Evolutionary conservation across 2,113 vertebrate genomes (phyloP).

Genomic region (Ceyx margarethae): DNA sequence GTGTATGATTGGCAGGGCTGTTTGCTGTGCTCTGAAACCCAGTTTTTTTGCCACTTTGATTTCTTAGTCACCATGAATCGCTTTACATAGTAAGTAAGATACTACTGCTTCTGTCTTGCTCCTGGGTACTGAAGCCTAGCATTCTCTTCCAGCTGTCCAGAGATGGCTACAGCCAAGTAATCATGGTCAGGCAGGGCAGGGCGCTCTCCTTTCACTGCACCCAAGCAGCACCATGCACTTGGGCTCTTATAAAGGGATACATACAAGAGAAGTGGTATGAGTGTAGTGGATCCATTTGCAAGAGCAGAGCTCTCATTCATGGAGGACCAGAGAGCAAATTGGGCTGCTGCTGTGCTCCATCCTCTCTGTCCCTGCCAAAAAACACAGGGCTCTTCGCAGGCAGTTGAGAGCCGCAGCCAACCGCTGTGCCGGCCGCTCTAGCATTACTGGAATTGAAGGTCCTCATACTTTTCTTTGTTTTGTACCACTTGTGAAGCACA

Average conservation of each 20-base stretch:
- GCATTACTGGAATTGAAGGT: not conserved
- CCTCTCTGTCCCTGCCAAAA: not conserved
- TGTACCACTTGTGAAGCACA: not conserved
- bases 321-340: not conserved
- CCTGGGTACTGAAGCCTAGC: not conserved
- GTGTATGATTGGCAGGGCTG: not conserved
- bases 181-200: accelerated
- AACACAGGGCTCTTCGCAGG: not conserved
- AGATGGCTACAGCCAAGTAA: not conserved
- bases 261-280: accelerated
- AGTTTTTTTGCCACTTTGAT: not conserved
- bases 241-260: not conserved
- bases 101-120: not conserved
- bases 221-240: not conserved
- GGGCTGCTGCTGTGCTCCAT: not conserved
- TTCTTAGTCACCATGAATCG: not conserved
- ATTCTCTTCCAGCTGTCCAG: not conserved
- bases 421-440: accelerated
- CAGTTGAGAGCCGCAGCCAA: not conserved
- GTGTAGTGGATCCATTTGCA: not conserved
- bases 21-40: not conserved
- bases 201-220: not conserved
- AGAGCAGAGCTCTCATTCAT: not conserved
- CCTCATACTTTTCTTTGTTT: not conserved
- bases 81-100: accelerated